These are phyloP conservation scores for Oostethus manadensis DNA, from an alignment of 2,113 vertebrate genomes.

Conservation along the genomic window DNA sequence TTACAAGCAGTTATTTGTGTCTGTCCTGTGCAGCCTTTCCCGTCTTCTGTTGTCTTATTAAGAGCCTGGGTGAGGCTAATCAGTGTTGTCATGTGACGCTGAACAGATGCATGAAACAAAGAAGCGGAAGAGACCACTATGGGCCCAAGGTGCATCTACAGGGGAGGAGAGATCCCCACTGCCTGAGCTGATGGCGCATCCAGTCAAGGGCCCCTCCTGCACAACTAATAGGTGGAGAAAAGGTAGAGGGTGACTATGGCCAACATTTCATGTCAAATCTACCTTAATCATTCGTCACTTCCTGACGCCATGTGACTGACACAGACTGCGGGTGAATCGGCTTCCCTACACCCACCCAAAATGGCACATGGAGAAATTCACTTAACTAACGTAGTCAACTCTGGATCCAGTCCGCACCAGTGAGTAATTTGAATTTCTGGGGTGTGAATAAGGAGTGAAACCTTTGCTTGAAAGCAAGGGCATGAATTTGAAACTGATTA, in stretches of 20 bases:
- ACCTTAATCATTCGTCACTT: conserved; percentile 63
- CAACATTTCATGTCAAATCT: conserved; percentile 69
- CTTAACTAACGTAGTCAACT: conserved; percentile 64
- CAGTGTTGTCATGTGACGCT: conserved; percentile 69
- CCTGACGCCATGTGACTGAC: conserved; percentile 61
- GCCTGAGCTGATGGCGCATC: conserved; percentile 65
- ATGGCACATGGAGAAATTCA: conserved; percentile 71
- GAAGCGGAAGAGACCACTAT: conserved; percentile 62
- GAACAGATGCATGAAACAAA: conserved; percentile 72
- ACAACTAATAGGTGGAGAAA: conserved; percentile 67
- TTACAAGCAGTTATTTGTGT: conserved; percentile 46
- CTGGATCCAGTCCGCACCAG: conserved; percentile 31
- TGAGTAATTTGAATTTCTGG: conserved; percentile 46
- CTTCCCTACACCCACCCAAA: conserved; percentile 45
- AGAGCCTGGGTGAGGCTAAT: conserved; percentile 71
- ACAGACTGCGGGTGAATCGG: conserved; percentile 52
- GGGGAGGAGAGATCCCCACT: conserved; percentile 60
- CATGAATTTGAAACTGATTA: conserved; percentile 54
- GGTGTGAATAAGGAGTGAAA: conserved; percentile 47
- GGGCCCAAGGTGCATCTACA: conserved; percentile 67
- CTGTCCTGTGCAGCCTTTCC: conserved; percentile 45
- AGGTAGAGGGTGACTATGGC: conserved; percentile 65
- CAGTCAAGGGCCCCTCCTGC: conserved; percentile 59
- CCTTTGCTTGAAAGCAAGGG: conserved; percentile 35
- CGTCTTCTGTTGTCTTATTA: conserved; percentile 67